These are phyloP conservation scores for Sceloporus tristichus DNA, from an alignment of 2,113 vertebrate species.

Conservation along the genomic window DNA sequence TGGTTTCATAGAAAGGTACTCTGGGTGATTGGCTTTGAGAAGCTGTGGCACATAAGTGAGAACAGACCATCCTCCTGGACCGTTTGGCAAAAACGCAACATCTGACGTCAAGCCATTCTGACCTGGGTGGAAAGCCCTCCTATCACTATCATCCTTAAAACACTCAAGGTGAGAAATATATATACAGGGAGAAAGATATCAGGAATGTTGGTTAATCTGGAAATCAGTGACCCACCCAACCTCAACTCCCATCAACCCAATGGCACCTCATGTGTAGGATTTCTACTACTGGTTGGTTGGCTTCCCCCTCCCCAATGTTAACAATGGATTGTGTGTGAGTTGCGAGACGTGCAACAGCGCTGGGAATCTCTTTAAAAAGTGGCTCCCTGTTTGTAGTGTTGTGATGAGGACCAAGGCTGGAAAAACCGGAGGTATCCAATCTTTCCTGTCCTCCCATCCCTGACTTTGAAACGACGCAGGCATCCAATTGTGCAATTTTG, in stretches of 20 bases:
- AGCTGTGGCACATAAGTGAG: slow-evolving; percentile 33
- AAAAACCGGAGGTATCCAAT: neutral
- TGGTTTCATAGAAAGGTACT: slow-evolving; percentile 37
- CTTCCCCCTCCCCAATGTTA: slow-evolving; percentile 57
- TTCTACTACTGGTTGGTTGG: slow-evolving; percentile 43
- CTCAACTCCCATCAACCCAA: neutral
- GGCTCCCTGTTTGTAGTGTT: slow-evolving; percentile 47
- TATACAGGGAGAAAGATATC: slow-evolving; percentile 36
- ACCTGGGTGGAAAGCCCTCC: slow-evolving; percentile 36
- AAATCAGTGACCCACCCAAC: neutral
- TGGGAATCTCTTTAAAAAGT: neutral
- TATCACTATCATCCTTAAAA: neutral
- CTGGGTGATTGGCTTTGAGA: slow-evolving; percentile 48
- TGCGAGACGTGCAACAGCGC: neutral
- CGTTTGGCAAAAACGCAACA: slow-evolving; percentile 12
- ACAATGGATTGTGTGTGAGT: slow-evolving; percentile 31
- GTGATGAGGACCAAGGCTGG: slow-evolving; percentile 2
- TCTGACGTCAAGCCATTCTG: slow-evolving; percentile 44
- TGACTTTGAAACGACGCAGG: neutral
- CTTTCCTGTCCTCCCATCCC: neutral
- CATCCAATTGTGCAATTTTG: neutral
- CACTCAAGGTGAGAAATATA: slow-evolving; percentile 43
- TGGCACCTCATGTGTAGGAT: slow-evolving; percentile 45
- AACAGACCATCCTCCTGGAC: slow-evolving; percentile 34
- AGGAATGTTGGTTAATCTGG: slow-evolving; percentile 50